Conservation (phyloP, 2,113 vertebrate species). For the Neodontobutis hainanensis region DNA sequence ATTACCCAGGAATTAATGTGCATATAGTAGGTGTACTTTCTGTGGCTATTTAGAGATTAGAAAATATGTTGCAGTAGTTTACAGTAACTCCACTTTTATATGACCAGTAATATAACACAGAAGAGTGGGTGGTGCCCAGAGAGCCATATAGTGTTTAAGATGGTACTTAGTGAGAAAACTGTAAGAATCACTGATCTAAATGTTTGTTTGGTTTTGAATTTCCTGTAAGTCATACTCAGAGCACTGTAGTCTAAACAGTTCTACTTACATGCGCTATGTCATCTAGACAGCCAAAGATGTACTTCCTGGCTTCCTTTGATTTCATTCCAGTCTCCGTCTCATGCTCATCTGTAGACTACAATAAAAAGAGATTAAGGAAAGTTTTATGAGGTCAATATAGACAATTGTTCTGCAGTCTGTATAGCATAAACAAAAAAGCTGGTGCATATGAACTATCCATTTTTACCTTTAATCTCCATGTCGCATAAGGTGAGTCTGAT, state of each 20-base stretch:
- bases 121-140: no score
- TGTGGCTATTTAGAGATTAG: no score
- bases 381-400: neutral
- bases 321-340: conserved; percentile 98
- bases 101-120: no score
- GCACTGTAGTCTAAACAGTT: conserved; percentile 15
- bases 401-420: neutral
- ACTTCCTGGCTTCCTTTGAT: conserved; percentile 99
- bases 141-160: no score
- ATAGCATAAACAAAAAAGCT: neutral
- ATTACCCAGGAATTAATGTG: no score
- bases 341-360: conserved; percentile 94
- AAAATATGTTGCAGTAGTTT: no score
- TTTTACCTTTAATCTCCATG: conserved; percentile 96
- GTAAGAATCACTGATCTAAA: neutral
- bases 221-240: conserved; percentile 20
- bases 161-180: no score
- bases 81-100: no score
- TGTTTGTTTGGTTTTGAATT: conserved; percentile 28
- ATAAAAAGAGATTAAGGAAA: conserved; percentile 28
- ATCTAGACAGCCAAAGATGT: conserved; percentile 99
- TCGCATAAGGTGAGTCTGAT: conserved; percentile 87
- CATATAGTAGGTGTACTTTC: no score
- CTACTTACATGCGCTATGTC: conserved; percentile 95
- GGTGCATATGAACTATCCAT: no score